phyloP scores from a whole-genome alignment of 2,113 vertebrate genomes.

The Sylvietta virens region DNA sequence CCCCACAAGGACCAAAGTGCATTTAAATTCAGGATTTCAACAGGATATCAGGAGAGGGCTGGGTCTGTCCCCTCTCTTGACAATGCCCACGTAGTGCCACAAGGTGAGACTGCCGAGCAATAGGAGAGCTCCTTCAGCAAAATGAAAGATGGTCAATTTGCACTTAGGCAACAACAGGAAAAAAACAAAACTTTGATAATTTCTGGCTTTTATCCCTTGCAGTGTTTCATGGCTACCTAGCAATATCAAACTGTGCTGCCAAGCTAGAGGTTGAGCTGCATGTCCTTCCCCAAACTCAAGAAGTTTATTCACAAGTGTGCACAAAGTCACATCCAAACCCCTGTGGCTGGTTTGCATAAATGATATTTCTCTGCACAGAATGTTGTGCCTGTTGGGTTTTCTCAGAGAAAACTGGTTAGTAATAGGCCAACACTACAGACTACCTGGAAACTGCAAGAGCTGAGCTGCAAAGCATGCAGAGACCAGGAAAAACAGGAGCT shows the following conservation, averaged over 20 bases:
- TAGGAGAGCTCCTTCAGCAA: not conserved
- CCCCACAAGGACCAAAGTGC: not conserved
- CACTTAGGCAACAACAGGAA: not conserved
- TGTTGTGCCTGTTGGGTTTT: not conserved
- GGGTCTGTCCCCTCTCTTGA: not conserved
- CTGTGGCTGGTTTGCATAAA: not conserved
- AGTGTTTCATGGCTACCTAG: not conserved
- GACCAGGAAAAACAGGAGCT: not conserved
- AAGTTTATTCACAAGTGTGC: not conserved
- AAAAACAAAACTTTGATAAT: not conserved
- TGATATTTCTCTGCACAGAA: not conserved
- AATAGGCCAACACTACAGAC: not conserved
- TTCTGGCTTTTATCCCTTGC: not conserved
- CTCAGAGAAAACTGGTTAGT: not conserved
- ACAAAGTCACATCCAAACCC: not conserved
- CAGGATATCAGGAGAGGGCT: not conserved
- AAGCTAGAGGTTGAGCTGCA: not conserved
- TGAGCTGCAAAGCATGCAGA: not conserved
- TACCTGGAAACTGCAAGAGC: not conserved
- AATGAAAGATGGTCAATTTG: not conserved
- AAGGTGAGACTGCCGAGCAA: not conserved
- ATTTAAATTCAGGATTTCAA: not conserved
- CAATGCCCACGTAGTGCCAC: accelerated
- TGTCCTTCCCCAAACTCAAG: not conserved
- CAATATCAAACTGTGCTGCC: not conserved